These are phyloP conservation scores for Pogonus chalceus DNA, from an alignment of 1,140 invertebrate genomes.

Conservation along the genomic window DNA sequence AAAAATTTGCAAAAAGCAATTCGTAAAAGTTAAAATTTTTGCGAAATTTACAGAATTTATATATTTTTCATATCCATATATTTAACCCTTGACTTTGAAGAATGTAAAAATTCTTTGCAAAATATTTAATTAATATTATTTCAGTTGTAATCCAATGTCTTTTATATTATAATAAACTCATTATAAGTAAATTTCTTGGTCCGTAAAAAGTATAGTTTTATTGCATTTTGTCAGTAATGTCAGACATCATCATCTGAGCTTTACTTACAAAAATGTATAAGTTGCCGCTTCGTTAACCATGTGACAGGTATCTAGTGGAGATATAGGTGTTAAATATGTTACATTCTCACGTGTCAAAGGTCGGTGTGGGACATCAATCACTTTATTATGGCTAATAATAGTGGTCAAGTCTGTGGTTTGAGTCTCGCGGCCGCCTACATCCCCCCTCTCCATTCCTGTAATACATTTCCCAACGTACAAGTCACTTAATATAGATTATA, in stretches of 20 bases:
- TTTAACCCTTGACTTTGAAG: too few species aligned
- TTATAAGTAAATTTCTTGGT: too few species aligned
- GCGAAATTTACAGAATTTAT: background rate
- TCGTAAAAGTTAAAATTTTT: too few species aligned
- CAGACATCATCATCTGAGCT: conserved; percentile 1
- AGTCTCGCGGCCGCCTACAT: background rate
- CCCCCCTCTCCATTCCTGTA: background rate
- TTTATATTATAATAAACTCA: too few species aligned
- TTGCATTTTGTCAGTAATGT: background rate
- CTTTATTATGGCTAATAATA: conserved; percentile 30
- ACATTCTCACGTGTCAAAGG: conserved; percentile 27
- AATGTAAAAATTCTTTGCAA: too few species aligned
- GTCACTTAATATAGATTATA: too few species aligned
- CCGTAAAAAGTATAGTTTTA: too few species aligned
- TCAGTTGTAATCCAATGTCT: too few species aligned
- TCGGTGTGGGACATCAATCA: conserved; percentile 29
- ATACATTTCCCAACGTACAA: too few species aligned
- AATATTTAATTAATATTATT: too few species aligned
- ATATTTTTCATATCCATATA: background rate
- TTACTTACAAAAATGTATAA: conserved; percentile 5
- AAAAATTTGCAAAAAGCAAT: too few species aligned
- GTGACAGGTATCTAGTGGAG: conserved; percentile 2
- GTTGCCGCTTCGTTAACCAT: background rate
- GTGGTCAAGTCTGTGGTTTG: conserved; percentile 17
- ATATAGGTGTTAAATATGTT: conserved; percentile 27